Conservation (phyloP, 2,797 vertebrate genomes). For the Thalassophryne amazonica region DNA sequence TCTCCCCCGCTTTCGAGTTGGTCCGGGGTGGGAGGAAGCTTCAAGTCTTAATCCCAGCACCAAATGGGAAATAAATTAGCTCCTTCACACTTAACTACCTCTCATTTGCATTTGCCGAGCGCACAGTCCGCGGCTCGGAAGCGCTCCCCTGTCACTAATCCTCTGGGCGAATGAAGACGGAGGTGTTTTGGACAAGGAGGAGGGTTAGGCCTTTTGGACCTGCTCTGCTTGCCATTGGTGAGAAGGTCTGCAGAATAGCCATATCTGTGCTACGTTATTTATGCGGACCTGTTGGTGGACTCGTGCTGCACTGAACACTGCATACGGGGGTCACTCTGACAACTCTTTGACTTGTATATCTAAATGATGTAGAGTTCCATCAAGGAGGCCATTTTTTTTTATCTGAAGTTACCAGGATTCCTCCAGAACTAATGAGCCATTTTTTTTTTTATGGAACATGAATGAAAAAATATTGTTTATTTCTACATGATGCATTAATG, state of each 20-base stretch:
- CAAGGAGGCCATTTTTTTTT: no score
- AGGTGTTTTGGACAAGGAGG: constrained; percentile 40
- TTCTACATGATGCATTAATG: no score
- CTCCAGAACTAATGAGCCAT: no score
- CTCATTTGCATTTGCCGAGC: constrained; percentile 82
- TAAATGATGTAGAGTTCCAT: no score
- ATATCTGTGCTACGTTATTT: constrained; percentile 6
- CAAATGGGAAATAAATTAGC: constrained; percentile 90
- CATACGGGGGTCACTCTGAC: not conserved
- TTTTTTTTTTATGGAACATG: no score
- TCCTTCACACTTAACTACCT: constrained; percentile 90
- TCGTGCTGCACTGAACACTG: not conserved
- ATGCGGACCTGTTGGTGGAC: constrained; percentile 6
- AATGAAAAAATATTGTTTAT: no score
- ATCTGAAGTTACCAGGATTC: no score
- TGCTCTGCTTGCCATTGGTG: constrained; percentile 26
- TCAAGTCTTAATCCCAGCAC: constrained; percentile 85
- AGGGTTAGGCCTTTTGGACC: constrained; percentile 38
- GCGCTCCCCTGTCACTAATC: constrained; percentile 80
- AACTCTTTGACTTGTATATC: not conserved
- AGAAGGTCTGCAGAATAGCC: constrained; percentile 3
- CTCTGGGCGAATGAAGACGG: constrained; percentile 70
- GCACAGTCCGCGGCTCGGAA: constrained; percentile 64
- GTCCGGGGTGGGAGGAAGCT: constrained; percentile 70
- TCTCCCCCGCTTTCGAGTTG: constrained; percentile 23